Base-by-base conservation (phyloP, 1,140 invertebrate genomes). In the Brachystomella parvula region DNA sequence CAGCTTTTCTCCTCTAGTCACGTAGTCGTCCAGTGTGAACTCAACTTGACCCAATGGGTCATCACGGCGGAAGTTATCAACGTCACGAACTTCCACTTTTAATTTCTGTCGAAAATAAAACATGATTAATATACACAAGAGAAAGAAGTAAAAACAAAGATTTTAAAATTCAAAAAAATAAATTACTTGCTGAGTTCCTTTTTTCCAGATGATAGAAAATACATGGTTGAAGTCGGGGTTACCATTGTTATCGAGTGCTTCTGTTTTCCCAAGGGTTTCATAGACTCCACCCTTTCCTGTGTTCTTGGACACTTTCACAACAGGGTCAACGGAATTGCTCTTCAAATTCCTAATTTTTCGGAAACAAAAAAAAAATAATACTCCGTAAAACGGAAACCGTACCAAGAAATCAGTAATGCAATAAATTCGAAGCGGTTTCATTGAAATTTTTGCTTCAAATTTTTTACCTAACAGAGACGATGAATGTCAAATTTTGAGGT, bases 51-150 rank as follows among this genome's bases (percentile, higher is more conserved):
- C 30, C 32, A 61, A 39, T 39, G 30, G n/a, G 26, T 33, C 30
- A 24, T 61, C 59, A 53, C 49, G 49, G 12, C 49, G 49, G 21
- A 53, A 53, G 49, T 53, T 53, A 24, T 53, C 49, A 26, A 53
- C 49, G 24, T 53, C 49, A 24, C 49, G 49, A 17, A 53, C 49
- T 53, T 53, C 49, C 9, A 53, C 12, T 24, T 53, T 53, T 26
- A 53, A 24, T 53, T 53, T 53, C 49, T 53, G 21, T 19, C 6
- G 24, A 44, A 44, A 44, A n/a, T 6, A 39, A 39, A 19, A 19
- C 6, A 9, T 39, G 35, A 9, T 9, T 9, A 39, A 9, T 19
- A 39, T 6, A 9, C 35, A 39, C 35, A 6, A 6, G 19, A 39
- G 35, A 6, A 9, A 9, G 35, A 39, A 39, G 6, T n/a, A 6